Conservation (phyloP, 2,888 invertebrate species). For the Pocota personata region DNA sequence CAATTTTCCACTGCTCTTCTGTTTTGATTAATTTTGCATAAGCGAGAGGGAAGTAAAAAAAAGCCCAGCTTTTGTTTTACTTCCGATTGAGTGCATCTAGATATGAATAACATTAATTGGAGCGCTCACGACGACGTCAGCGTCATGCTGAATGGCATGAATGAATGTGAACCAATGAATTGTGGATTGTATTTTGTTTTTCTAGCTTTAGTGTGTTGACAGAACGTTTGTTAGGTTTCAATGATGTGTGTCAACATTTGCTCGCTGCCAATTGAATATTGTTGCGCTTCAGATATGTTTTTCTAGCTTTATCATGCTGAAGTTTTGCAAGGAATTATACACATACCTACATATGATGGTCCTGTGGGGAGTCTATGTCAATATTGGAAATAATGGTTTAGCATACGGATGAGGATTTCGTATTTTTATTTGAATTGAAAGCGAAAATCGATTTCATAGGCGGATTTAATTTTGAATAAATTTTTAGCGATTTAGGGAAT, state of each 20-base stretch:
- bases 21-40: slow-evolving; percentile 55
- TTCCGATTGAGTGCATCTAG: slow-evolving; percentile 51
- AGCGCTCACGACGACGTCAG: slow-evolving; percentile 15
- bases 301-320: neutral
- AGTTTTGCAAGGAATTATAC: neutral
- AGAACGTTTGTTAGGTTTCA: slow-evolving; percentile 15
- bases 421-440: neutral
- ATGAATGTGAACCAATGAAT: slow-evolving; percentile 9
- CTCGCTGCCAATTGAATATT: slow-evolving; percentile 11
- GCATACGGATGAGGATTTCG: neutral
- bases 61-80: slow-evolving; percentile 19
- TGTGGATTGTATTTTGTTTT: slow-evolving; percentile 25
- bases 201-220: slow-evolving; percentile 5
- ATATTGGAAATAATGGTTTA: neutral
- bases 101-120: slow-evolving; percentile 50
- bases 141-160: neutral
- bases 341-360: no score
- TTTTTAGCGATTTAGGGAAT: no score
- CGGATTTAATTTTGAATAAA: no score
- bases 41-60: neutral
- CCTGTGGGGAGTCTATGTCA: neutral
- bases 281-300: neutral
- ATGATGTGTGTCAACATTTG: slow-evolving; percentile 36
- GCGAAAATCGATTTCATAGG: neutral
- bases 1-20: neutral